A percentile compares a stretch with the other conserved stretches of the same genome.
Evolutionary conservation across 2,888 invertebrate species (phyloP).

Genomic region (Aphidius colemani): DNA sequence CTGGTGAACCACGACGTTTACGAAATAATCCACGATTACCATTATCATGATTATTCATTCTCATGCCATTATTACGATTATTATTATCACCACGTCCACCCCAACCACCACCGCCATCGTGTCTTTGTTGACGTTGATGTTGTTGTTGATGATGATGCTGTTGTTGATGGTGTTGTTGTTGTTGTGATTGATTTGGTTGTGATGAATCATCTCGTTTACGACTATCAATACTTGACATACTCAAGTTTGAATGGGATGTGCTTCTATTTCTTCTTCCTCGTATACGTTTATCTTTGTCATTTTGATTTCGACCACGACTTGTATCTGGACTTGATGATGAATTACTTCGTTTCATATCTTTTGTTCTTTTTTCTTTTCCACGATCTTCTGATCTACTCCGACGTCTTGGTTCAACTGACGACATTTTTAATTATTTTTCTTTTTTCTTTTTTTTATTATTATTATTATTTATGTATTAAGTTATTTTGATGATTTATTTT

Average conservation of each 20-base stretch:
- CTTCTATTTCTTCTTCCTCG: slow-evolving; percentile 13
- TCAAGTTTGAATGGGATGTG: slow-evolving; percentile 15
- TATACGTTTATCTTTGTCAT: slow-evolving; percentile 45
- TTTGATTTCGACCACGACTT: slow-evolving; percentile 38
- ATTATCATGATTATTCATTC: slow-evolving; percentile 18
- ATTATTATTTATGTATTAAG: too few species aligned
- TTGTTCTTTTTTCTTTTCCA: slow-evolving; percentile 33
- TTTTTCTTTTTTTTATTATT: too few species aligned
- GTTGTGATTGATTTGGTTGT: too few species aligned
- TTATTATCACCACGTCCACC: slow-evolving; percentile 15
- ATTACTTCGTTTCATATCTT: slow-evolving; percentile 35
- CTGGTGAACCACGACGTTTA: slow-evolving; percentile 20
- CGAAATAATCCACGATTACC: slow-evolving; percentile 19
- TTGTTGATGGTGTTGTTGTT: too few species aligned
- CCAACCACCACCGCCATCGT: background rate
- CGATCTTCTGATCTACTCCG: slow-evolving; percentile 38
- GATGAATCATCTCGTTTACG: slow-evolving; percentile 11
- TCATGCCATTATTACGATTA: slow-evolving; percentile 23
- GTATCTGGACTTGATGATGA: slow-evolving; percentile 38
- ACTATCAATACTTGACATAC: slow-evolving; percentile 19
- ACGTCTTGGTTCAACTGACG: slow-evolving; percentile 39
- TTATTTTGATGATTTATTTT: too few species aligned
- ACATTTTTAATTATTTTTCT: too few species aligned
- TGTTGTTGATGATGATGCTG: background rate
- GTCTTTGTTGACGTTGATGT: slow-evolving; percentile 7